Conservation (phyloP, 2,888 invertebrate genomes). For the Xestoiulus laeticollis region DNA sequence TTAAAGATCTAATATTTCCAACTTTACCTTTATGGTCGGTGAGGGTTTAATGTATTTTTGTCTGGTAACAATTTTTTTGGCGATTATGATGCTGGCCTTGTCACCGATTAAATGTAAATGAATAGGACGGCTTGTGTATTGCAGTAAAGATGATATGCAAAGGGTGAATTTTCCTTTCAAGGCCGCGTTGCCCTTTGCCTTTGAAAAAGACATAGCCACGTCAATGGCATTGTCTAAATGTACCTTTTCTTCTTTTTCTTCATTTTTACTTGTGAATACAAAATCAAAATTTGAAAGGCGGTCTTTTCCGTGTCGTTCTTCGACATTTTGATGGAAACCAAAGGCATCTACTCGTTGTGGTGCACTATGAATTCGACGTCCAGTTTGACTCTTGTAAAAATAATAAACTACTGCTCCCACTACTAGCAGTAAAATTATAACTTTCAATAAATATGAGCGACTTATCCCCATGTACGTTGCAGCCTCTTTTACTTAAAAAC, state of each 20-base stretch:
- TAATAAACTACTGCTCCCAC: background rate
- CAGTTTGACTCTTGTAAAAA: background rate
- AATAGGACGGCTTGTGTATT: slow-evolving; percentile 48
- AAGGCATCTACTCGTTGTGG: background rate
- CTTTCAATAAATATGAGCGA: slow-evolving; percentile 42
- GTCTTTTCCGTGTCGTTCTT: background rate
- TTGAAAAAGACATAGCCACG: slow-evolving; percentile 51
- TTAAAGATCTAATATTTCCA: background rate
- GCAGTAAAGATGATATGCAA: slow-evolving; percentile 49
- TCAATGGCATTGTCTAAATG: slow-evolving; percentile 46
- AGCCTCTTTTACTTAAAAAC: background rate
- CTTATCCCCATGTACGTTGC: slow-evolving; percentile 46
- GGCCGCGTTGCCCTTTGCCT: slow-evolving; percentile 50
- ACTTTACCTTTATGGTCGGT: slow-evolving; percentile 30
- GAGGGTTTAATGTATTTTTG: slow-evolving; percentile 40
- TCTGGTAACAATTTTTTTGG: slow-evolving; percentile 43
- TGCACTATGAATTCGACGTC: slow-evolving; percentile 9
- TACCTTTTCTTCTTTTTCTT: slow-evolving; percentile 32
- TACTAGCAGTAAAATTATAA: background rate
- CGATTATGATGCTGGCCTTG: slow-evolving; percentile 50
- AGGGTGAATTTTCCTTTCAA: slow-evolving; percentile 51
- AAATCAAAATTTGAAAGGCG: slow-evolving; percentile 31
- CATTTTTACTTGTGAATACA: slow-evolving; percentile 13
- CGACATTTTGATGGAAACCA: background rate
- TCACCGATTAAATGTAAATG: slow-evolving; percentile 53